Evolutionary conservation across 1,140 invertebrate species (phyloP).

Genomic region (Pogonus chalceus): DNA sequence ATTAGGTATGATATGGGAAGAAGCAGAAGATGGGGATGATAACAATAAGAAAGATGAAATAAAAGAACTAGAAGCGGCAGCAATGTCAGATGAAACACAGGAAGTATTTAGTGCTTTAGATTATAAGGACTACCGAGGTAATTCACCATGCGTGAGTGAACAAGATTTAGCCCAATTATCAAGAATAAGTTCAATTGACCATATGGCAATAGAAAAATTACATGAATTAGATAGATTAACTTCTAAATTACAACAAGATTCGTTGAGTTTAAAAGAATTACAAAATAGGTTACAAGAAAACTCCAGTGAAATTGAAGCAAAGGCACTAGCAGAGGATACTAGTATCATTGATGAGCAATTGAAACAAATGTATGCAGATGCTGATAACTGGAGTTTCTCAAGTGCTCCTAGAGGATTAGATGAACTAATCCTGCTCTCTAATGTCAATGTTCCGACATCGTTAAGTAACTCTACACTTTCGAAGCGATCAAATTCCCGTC

Average conservation of each 20-base stretch:
- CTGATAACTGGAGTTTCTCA: conserved; percentile 63
- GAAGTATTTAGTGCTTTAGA: conserved; percentile 67
- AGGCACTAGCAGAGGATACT: conserved; percentile 48
- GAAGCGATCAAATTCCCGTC: conserved; percentile 46
- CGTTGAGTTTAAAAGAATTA: conserved; percentile 63
- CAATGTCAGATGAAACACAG: conserved; percentile 41
- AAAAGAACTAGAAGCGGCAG: conserved; percentile 35
- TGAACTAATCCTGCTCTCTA: conserved; percentile 40
- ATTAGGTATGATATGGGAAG: conserved; percentile 74
- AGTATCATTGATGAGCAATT: conserved; percentile 60
- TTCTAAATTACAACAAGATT: conserved; percentile 66
- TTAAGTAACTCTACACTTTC: conserved; percentile 26
- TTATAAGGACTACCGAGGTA: conserved; percentile 68
- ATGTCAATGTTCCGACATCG: conserved; percentile 28
- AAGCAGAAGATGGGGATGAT: conserved; percentile 36
- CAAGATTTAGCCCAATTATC: conserved; percentile 66
- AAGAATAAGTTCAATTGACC: conserved; percentile 62
- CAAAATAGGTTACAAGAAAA: conserved; percentile 55
- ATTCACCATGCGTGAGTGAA: conserved; percentile 63
- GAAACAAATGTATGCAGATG: conserved; percentile 53
- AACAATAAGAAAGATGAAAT: conserved; percentile 34
- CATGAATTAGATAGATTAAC: conserved; percentile 66
- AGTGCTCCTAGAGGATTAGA: conserved; percentile 48
- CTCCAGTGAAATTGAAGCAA: conserved; percentile 35
- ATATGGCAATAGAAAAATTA: conserved; percentile 64